Percentiles rank a stretch among this genome's conserved stretches.
These are phyloP conservation scores for Tillus elongatus DNA, from an alignment of 2,888 invertebrate species.

Conservation along the genomic window DNA sequence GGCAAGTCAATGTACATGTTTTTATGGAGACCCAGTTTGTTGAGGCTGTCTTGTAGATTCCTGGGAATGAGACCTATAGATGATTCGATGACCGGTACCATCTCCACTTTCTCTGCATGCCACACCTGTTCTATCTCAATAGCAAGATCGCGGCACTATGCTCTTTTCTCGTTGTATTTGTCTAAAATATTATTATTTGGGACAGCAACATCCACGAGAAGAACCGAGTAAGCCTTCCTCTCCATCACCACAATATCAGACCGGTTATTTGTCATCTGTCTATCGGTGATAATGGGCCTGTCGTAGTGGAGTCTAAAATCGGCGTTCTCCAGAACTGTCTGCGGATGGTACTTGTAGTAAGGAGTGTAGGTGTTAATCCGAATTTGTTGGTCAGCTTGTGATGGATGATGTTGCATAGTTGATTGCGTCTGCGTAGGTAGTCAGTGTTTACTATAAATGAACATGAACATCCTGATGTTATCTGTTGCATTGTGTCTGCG, in stretches of 20 bases:
- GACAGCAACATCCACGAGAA: neutral
- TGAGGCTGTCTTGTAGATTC: no score
- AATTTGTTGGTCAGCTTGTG: slow-evolving; percentile 1
- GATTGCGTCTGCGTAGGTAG: slow-evolving; percentile 6
- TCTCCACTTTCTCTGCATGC: no score
- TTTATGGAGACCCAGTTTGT: no score
- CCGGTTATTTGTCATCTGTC: slow-evolving; percentile 1
- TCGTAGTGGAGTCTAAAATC: slow-evolving; percentile 4
- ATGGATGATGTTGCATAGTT: slow-evolving; percentile 4
- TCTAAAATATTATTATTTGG: slow-evolving; percentile 3
- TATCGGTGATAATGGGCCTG: neutral
- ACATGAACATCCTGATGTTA: neutral
- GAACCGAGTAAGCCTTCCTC: neutral
- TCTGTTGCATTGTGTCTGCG: neutral
- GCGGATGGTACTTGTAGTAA: neutral
- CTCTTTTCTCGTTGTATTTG: neutral
- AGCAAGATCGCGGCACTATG: neutral
- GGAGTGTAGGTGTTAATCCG: neutral
- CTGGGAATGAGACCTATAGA: no score
- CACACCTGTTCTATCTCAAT: slow-evolving; percentile 3
- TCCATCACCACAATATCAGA: slow-evolving; percentile 5
- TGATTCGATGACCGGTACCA: no score
- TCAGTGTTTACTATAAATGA: neutral
- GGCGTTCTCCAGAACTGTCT: slow-evolving; percentile 5
- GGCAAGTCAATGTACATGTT: no score